Conservation (phyloP, 2,113 vertebrate genomes). For the Candoia aspera region DNA sequence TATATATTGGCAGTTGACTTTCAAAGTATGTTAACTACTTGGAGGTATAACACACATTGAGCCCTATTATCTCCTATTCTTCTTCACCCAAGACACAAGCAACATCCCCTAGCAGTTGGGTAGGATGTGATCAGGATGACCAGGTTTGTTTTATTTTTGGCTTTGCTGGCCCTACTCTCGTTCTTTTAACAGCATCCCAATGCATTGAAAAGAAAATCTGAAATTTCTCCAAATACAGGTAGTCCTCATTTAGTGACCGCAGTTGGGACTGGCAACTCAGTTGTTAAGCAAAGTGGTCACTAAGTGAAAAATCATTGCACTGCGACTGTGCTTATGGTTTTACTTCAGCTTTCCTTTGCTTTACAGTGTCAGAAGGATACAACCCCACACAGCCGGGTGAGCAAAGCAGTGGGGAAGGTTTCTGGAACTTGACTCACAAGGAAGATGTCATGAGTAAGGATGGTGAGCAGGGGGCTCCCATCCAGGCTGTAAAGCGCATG, state of each 20-base stretch:
- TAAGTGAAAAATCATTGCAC: too few species aligned
- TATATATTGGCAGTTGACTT: conserved; percentile 46
- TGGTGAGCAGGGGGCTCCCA: too few species aligned
- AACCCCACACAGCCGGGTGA: too few species aligned
- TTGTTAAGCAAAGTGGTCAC: too few species aligned
- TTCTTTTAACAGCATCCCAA: not conserved
- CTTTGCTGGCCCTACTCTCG: not conserved
- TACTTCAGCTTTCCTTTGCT: too few species aligned
- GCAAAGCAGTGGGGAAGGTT: too few species aligned
- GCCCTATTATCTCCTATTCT: not conserved
- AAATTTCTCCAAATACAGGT: not conserved
- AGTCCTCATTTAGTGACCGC: not conserved
- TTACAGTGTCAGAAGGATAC: too few species aligned
- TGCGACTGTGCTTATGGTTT: too few species aligned
- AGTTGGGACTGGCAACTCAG: not conserved
- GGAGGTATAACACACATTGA: conserved; percentile 33
- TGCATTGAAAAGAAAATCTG: not conserved
- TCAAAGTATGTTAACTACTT: conserved; percentile 10
- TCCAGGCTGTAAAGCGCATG: too few species aligned
- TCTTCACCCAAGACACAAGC: not conserved
- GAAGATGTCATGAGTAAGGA: too few species aligned
- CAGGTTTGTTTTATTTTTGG: not conserved
- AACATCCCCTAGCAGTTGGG: too few species aligned
- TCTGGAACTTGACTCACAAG: too few species aligned
- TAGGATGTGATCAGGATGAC: not conserved